Percentiles rank a stretch among this genome's conserved stretches.
phyloP scores from a whole-genome alignment of 2,113 vertebrate genomes.

The Tenebrosternarchus preto region DNA sequence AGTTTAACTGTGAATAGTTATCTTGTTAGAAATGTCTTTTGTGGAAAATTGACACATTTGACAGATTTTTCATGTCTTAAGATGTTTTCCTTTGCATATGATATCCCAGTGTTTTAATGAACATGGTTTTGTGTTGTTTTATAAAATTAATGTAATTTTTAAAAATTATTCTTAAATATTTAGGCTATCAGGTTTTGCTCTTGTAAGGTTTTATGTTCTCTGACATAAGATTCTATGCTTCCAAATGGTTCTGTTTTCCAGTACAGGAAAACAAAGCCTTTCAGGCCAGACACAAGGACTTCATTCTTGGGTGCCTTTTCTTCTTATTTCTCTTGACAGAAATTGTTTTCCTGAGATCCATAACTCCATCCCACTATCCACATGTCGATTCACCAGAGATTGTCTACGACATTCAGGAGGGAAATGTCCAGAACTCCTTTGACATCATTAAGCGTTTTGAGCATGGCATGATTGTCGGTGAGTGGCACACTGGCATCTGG shows the following conservation, averaged over 20 bases:
- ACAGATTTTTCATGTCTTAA: neutral
- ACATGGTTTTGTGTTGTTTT: neutral
- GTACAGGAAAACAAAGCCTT: neutral
- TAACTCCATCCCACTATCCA: conserved; percentile 77
- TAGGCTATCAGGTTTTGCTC: too few relatives aligned
- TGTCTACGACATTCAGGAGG: conserved; percentile 91
- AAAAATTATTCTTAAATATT: too few relatives aligned
- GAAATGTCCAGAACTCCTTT: conserved; percentile 88
- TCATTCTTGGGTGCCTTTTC: neutral
- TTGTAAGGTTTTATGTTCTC: too few relatives aligned
- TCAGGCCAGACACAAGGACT: neutral
- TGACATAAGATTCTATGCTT: too few relatives aligned
- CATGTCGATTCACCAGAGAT: conserved; percentile 84
- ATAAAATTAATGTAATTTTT: neutral
- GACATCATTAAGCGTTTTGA: conserved; percentile 91
- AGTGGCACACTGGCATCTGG: conserved; percentile 68
- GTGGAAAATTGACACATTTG: too few relatives aligned
- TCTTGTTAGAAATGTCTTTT: too few relatives aligned
- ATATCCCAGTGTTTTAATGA: neutral
- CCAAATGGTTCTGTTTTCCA: neutral
- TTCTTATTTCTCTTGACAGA: conserved; percentile 76
- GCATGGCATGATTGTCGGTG: conserved; percentile 88
- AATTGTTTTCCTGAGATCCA: conserved; percentile 92
- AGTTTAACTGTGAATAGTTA: neutral
- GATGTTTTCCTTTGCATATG: neutral